A percentile compares a stretch with the other conserved stretches of the same genome.
Conservation (phyloP, 2,797 vertebrate genomes). For the Tauraco hartlaubi region DNA sequence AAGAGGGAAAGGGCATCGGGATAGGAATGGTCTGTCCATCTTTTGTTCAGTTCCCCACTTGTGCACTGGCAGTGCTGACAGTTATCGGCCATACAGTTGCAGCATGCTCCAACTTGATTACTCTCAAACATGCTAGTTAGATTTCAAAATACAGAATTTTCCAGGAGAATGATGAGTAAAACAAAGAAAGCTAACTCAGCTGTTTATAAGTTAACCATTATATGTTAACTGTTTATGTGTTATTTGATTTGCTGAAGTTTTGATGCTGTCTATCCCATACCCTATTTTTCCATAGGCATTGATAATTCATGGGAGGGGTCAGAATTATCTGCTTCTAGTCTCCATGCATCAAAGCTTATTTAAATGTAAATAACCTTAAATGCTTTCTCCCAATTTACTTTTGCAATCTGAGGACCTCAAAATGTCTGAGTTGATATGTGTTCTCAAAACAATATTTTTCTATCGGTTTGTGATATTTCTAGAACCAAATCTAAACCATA, state of each 20-base stretch:
- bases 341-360: slow-evolving; percentile 5
- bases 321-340: background rate
- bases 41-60: background rate
- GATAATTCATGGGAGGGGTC: background rate
- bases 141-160: background rate
- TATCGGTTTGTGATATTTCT: slow-evolving; percentile 20
- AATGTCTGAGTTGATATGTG: background rate
- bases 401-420: background rate
- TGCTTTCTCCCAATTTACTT: slow-evolving; percentile 7
- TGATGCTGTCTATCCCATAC: background rate
- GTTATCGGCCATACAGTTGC: background rate
- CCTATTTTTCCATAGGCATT: background rate
- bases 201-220: background rate
- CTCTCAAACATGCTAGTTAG: background rate
- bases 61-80: rapidly evolving
- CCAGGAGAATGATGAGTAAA: background rate
- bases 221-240: background rate
- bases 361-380: slow-evolving; percentile 60
- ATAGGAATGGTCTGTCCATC: background rate
- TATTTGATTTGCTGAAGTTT: slow-evolving; percentile 41
- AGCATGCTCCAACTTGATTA: background rate
- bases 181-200: background rate
- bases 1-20: background rate
- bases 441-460: slow-evolving; percentile 19
- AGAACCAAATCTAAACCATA: slow-evolving; percentile 16